Percentiles rank a stretch among this genome's conserved stretches.
Conservation (phyloP, 2,888 invertebrate genomes). For the Phortica okadai region DNA sequence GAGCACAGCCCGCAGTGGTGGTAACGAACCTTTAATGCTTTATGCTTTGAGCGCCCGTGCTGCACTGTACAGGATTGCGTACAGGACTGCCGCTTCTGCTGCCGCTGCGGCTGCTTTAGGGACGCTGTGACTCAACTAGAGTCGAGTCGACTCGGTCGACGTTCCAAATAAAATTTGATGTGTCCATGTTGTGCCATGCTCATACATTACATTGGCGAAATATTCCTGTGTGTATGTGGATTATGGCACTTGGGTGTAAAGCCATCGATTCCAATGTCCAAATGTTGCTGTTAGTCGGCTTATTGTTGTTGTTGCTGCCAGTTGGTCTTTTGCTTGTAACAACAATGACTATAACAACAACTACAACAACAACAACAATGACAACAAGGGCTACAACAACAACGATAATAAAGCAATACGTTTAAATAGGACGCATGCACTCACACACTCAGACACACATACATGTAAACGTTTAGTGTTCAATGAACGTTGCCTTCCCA, state of each 20-base stretch:
- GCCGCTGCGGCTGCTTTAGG: not conserved
- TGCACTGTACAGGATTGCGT: not conserved
- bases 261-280: constrained; percentile 65
- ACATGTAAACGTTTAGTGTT: constrained; percentile 13
- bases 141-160: not conserved
- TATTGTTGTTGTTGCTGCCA: constrained; percentile 36
- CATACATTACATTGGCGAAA: constrained; percentile 63
- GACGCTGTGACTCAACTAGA: not conserved
- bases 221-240: constrained; percentile 75
- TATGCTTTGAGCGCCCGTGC: not conserved
- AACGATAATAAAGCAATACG: constrained; percentile 67
- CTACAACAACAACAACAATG: not conserved
- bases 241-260: constrained; percentile 77
- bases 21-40: no score
- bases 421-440: constrained; percentile 59
- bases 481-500: constrained; percentile 6
- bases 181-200: constrained; percentile 73
- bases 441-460: constrained; percentile 36
- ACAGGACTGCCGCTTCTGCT: not conserved
- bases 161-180: constrained; percentile 74
- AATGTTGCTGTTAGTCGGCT: constrained; percentile 43
- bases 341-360: not conserved
- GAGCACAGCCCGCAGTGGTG: not conserved
- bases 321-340: not conserved
- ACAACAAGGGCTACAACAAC: constrained; percentile 34